phyloP scores from a whole-genome alignment of 1,140 invertebrate genomes.

The Anastrepha obliqua region DNA sequence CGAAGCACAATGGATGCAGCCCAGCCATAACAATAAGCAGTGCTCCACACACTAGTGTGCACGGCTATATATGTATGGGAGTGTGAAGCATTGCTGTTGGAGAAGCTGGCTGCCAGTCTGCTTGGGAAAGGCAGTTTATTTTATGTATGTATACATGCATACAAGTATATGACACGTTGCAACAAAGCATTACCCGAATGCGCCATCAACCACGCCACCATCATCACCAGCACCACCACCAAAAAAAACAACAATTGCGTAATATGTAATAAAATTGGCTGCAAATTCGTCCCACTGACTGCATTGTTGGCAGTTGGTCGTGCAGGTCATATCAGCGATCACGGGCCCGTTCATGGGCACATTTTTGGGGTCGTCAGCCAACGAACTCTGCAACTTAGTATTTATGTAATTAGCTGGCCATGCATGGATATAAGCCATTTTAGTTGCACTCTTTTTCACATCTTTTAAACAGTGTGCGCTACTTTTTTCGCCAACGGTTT shows the following conservation, averaged over 20 bases:
- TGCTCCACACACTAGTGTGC: background rate
- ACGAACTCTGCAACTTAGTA: slow-evolving; percentile 38
- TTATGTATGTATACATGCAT: background rate
- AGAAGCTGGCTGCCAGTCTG: background rate
- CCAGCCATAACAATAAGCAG: background rate
- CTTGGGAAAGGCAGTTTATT: background rate
- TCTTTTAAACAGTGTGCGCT: background rate
- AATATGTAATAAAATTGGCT: slow-evolving; percentile 7
- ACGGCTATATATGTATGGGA: background rate
- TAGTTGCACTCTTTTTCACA: slow-evolving; percentile 21
- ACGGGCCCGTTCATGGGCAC: slow-evolving; percentile 48
- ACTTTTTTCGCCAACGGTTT: background rate
- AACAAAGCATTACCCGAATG: background rate
- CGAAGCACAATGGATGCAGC: slow-evolving; percentile 1
- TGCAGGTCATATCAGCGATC: background rate
- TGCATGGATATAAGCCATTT: background rate
- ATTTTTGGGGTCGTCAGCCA: slow-evolving; percentile 52
- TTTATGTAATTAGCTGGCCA: slow-evolving; percentile 46
- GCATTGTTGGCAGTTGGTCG: slow-evolving; percentile 2
- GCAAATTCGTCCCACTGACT: slow-evolving; percentile 41
- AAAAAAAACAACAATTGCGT: background rate
- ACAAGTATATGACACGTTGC: background rate
- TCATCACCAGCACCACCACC: background rate
- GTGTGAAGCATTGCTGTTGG: background rate
- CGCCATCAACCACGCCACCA: background rate